A percentile compares a stretch with the other conserved stretches of the same genome.
Evolutionary conservation across 2,113 vertebrate genomes (phyloP).

Genomic region (Neolamprologus caudopunctatus): DNA sequence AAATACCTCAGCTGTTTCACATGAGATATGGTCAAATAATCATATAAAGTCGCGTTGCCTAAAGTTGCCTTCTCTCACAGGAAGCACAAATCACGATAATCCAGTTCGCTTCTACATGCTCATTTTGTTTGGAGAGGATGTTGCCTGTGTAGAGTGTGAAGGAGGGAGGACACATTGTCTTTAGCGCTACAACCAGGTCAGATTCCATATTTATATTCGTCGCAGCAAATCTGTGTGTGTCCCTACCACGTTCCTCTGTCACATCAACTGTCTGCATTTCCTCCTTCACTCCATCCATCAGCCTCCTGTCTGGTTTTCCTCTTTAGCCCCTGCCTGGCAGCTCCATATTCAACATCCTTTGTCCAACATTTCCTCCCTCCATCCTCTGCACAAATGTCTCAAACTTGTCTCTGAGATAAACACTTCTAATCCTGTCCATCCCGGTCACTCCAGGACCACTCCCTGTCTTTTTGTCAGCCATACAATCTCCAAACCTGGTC

Average conservation of each 20-base stretch:
- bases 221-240: neutral
- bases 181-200: neutral
- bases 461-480: neutral
- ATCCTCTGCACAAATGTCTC: neutral
- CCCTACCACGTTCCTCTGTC: neutral
- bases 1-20: neutral
- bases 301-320: neutral
- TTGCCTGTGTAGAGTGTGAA: neutral
- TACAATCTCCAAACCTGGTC: neutral
- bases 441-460: neutral
- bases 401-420: neutral
- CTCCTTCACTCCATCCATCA: neutral
- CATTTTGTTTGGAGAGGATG: neutral
- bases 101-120: neutral
- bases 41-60: neutral
- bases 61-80: neutral
- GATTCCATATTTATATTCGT: neutral
- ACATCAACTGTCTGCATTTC: neutral
- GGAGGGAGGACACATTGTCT: neutral
- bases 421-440: neutral
- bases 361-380: neutral
- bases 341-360: neutral
- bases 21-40: neutral
- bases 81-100: neutral
- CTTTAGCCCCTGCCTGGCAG: neutral